These are phyloP conservation scores for Simalia tracyae DNA, from an alignment of 2,797 vertebrate species.

Conservation along the genomic window DNA sequence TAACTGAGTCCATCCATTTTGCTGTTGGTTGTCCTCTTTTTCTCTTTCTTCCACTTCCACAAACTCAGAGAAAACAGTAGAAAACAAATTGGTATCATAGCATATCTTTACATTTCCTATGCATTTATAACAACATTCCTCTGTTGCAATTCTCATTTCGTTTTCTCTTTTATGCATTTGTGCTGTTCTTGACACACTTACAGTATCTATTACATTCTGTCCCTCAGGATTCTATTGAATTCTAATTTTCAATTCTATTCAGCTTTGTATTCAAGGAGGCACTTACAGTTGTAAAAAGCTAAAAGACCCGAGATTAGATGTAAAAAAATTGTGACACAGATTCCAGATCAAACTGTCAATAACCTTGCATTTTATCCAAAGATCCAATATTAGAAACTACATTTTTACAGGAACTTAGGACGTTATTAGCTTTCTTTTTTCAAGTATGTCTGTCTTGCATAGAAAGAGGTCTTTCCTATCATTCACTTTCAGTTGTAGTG, in stretches of 20 bases:
- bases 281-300: background rate
- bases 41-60: background rate
- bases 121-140: background rate
- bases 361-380: background rate
- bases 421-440: background rate
- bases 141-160: background rate
- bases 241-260: background rate
- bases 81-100: background rate
- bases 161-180: background rate
- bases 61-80: background rate
- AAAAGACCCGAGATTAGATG: background rate
- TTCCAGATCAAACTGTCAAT: background rate
- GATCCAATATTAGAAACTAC: background rate
- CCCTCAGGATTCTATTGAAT: background rate
- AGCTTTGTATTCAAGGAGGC: background rate
- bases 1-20: background rate
- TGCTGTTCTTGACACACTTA: background rate
- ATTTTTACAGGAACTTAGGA: background rate
- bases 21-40: background rate
- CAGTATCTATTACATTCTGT: background rate
- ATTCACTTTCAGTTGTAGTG: background rate
- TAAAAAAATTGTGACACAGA: background rate
- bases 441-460: background rate
- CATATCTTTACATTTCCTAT: background rate
- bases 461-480: background rate